Conservation (phyloP, 2,797 vertebrate genomes). For the Chaunax sp. region DNA sequence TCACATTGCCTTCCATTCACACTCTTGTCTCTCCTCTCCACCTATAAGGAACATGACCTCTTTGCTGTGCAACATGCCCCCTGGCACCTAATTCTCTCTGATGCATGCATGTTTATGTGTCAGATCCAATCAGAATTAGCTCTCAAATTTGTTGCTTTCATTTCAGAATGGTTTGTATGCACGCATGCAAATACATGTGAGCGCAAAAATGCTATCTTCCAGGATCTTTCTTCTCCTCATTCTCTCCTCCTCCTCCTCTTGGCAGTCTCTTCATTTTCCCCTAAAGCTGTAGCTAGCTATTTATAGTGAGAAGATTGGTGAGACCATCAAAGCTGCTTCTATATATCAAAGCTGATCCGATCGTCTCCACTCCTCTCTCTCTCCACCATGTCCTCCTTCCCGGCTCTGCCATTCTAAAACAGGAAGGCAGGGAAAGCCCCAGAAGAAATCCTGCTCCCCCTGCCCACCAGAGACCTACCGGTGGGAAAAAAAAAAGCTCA, state of each 20-base stretch:
- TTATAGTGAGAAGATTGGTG: constrained; percentile 77
- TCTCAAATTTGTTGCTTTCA: constrained; percentile 20
- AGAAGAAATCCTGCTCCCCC: constrained; percentile 69
- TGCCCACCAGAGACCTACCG: constrained; percentile 64
- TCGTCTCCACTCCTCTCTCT: constrained; percentile 59
- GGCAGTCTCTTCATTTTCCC: constrained; percentile 52
- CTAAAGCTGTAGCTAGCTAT: constrained; percentile 76
- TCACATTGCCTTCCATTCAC: constrained; percentile 62
- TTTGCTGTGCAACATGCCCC: constrained; percentile 24
- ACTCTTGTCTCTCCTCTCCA: constrained; percentile 44
- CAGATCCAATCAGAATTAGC: constrained; percentile 13
- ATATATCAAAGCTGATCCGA: constrained; percentile 81
- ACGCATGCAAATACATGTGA: constrained; percentile 13
- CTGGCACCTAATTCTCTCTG: constrained; percentile 18
- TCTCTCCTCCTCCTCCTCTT: constrained; percentile 56
- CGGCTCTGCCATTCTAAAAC: constrained; percentile 72
- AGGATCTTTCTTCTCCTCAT: constrained; percentile 55
- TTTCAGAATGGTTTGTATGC: constrained; percentile 42
- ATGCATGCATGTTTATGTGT: neutral
- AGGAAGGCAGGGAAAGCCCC: constrained; percentile 75
- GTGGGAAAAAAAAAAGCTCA: constrained; percentile 33
- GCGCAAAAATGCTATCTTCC: constrained; percentile 42
- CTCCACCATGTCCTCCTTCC: constrained; percentile 67
- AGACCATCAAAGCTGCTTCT: constrained; percentile 82
- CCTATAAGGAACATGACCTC: constrained; percentile 54